Conservation (phyloP, 1,140 invertebrate genomes). For the Coptotermes formosanus region DNA sequence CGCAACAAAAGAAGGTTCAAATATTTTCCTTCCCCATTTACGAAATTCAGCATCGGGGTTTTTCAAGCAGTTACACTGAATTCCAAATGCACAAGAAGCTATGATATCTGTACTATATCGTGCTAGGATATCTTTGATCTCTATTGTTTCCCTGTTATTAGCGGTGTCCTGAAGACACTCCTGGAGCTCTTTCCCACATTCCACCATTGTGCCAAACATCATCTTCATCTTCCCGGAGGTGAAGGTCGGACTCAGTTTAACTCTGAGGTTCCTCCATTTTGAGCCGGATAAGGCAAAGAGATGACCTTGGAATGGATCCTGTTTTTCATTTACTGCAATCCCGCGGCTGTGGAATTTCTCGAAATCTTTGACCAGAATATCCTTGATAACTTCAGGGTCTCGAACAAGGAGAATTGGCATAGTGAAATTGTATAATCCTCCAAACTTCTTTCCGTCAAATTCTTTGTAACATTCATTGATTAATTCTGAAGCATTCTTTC, state of each 20-base stretch:
- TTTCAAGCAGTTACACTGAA: constrained; percentile 53
- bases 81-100: constrained; percentile 55
- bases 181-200: constrained; percentile 4
- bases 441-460: constrained; percentile 31
- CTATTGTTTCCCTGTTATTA: constrained; percentile 39
- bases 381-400: constrained; percentile 55
- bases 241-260: constrained; percentile 56
- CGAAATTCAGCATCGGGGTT: constrained; percentile 52
- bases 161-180: not conserved
- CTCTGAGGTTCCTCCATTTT: constrained; percentile 55
- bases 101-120: constrained; percentile 59
- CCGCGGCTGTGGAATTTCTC: constrained; percentile 50
- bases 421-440: constrained; percentile 37
- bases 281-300: constrained; percentile 53
- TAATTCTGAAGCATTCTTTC: constrained; percentile 20
- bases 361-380: constrained; percentile 57
- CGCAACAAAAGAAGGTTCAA: constrained; percentile 38
- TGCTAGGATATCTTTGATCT: constrained; percentile 48
- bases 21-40: constrained; percentile 47
- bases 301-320: constrained; percentile 54
- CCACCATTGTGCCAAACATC: constrained; percentile 45
- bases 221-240: constrained; percentile 57
- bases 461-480: constrained; percentile 39
- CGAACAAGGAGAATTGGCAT: constrained; percentile 52
- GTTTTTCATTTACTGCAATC: constrained; percentile 20